Base-by-base conservation (phyloP, 2,888 invertebrate species). In the Neocrepidodera transversa region DNA sequence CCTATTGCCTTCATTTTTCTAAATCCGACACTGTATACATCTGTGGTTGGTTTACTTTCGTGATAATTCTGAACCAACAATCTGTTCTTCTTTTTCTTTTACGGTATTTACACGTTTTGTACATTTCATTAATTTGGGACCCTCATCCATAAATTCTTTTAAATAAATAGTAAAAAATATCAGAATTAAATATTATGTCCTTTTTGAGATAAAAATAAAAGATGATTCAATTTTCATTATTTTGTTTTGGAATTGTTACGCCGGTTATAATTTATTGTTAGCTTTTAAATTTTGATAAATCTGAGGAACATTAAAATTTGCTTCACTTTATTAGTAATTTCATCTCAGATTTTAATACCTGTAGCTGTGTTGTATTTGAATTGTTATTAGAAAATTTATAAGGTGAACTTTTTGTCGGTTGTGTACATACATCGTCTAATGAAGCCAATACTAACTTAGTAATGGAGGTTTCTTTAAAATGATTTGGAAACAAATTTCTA, bases 21-120 rank as follows among this genome's bases (percentile, higher is more conserved):
- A n/a, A n/a, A n/a, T n/a, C n/a, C n/a, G n/a, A n/a, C n/a, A n/a
- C n/a, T n/a, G n/a, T n/a, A n/a, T n/a, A n/a, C n/a, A n/a, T n/a
- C n/a, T n/a, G n/a, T n/a, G n/a, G n/a, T 49, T 11, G 49, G 18
- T 49, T 35, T 35, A 1, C 52, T 30, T 42, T 52, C 40, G 6
- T 52, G 17, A 17, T 42, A 14, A 28, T 38, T 23, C 38, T 28
- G 23, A 10, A 42, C 17, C 11, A 42, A 30, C 10, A 32, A 52
- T 26, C 30, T 42, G 42, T 8, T 52, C 43, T n/a, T 52, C 18
- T 52, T 52, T 42, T 3, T 43, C 42, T 38, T 16, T 30, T 17
- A 52, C 26, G 5, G 4, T 51, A 28, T 40, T 51, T 16, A 28
- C 26, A n/a, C 11, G 16, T 51, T 40, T 20, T 10, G 32, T 42